Conservation (phyloP, 2,113 vertebrate species). For the Pomatostomus ruficeps region DNA sequence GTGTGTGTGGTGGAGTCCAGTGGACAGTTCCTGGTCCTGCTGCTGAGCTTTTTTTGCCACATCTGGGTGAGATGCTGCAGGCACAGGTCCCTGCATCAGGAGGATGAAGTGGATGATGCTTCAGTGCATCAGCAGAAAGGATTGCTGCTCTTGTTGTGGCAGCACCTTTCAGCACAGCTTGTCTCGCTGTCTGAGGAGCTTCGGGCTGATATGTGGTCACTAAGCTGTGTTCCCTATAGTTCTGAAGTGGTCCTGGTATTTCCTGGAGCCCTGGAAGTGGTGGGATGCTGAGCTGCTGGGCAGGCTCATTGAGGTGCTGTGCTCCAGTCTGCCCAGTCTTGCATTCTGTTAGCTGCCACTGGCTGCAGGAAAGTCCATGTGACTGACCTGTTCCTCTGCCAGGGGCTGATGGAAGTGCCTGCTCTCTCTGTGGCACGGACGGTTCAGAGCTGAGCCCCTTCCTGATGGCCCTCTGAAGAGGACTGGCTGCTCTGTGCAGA, state of each 20-base stretch:
- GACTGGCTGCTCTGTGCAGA: background rate
- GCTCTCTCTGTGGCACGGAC: fast-evolving
- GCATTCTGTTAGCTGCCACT: background rate
- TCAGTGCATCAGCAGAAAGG: background rate
- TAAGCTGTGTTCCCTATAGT: background rate
- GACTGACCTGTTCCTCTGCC: background rate
- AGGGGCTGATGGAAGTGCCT: background rate
- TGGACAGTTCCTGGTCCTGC: background rate
- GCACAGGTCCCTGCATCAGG: background rate
- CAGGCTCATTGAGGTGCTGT: background rate
- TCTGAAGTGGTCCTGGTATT: fast-evolving
- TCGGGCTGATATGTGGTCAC: background rate
- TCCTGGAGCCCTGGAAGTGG: background rate
- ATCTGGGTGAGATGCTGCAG: background rate
- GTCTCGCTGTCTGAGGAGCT: background rate
- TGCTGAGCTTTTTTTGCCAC: background rate
- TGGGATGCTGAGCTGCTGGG: background rate
- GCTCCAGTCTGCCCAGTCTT: background rate
- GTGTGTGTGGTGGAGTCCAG: background rate
- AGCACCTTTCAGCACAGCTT: background rate
- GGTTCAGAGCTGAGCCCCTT: background rate
- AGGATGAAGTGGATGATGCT: background rate
- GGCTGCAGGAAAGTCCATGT: background rate
- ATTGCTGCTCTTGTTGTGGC: background rate
- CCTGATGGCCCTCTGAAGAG: background rate